These are phyloP conservation scores for Leuciscus waleckii DNA, from an alignment of 2,797 vertebrate species.

Conservation along the genomic window DNA sequence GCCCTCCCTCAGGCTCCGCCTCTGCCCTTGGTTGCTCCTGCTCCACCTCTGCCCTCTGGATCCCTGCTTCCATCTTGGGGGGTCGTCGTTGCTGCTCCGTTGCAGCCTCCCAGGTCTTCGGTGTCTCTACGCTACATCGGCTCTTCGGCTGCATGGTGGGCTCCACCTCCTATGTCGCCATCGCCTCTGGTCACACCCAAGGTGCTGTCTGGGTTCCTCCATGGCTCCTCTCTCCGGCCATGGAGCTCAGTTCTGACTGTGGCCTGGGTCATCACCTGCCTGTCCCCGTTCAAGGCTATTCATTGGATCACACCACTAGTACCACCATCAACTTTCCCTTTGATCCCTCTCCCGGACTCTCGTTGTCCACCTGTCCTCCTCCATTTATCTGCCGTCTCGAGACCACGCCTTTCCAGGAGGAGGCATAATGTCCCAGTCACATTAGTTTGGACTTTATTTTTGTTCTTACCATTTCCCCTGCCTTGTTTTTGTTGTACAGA, in stretches of 20 bases:
- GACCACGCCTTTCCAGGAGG: not conserved
- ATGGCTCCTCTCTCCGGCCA: not conserved
- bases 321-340: not conserved
- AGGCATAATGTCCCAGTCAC: not conserved
- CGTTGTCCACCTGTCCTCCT: not conserved
- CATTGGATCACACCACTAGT: not conserved
- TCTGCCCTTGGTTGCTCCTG: too few species aligned
- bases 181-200: not conserved
- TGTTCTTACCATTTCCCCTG: not conserved
- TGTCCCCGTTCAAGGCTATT: not conserved
- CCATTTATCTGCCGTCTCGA: rapidly evolving
- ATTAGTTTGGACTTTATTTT: not conserved
- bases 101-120: not conserved
- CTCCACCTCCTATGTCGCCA: not conserved
- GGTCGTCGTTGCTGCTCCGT: too few species aligned
- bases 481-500: not conserved
- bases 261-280: not conserved
- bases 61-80: too few species aligned
- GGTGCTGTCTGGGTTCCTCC: not conserved
- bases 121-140: not conserved
- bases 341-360: not conserved
- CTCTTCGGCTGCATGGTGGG: not conserved
- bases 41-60: too few species aligned
- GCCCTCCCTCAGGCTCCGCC: not conserved
- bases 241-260: not conserved